A percentile compares a stretch with the other conserved stretches of the same genome.
Conservation (phyloP, 1,140 invertebrate species). For the Drosophila nebulosa region DNA sequence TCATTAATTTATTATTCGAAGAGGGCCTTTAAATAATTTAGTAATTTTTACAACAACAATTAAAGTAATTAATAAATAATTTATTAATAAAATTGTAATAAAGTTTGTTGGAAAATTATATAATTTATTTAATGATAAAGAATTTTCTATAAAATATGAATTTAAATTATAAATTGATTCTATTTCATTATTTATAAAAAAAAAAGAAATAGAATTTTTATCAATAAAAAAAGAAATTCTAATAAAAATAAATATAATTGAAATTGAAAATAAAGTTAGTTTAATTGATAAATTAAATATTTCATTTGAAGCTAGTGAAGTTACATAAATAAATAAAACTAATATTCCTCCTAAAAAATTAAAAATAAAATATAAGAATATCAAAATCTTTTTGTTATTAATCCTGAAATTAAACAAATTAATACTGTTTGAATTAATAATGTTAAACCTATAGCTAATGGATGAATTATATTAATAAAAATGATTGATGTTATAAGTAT, state of each 20-base stretch:
- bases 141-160: conserved; percentile 24
- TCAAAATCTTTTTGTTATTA: conserved; percentile 52
- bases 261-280: conserved; percentile 28
- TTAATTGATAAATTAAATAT: conserved; percentile 80
- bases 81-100: too few relatives aligned
- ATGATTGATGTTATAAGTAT: conserved; percentile 60
- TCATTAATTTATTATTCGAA: too few relatives aligned
- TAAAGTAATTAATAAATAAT: too few relatives aligned
- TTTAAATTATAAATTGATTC: conserved; percentile 29
- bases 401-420: conserved; percentile 52
- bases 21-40: too few relatives aligned
- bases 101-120: too few relatives aligned
- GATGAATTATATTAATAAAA: conserved; percentile 81
- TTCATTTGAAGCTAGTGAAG: too few relatives aligned
- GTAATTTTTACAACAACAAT: too few relatives aligned
- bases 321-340: too few relatives aligned
- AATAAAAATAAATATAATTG: conserved; percentile 7
- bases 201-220: conserved; percentile 17
- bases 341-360: conserved; percentile 76
- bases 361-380: conserved; percentile 47
- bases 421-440: conserved; percentile 82
- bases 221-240: conserved; percentile 21
- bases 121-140: too few relatives aligned
- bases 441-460: conserved; percentile 82
- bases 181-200: conserved; percentile 45